These are phyloP conservation scores for Heterochromis multidens DNA, from an alignment of 2,113 vertebrate species.

Conservation along the genomic window DNA sequence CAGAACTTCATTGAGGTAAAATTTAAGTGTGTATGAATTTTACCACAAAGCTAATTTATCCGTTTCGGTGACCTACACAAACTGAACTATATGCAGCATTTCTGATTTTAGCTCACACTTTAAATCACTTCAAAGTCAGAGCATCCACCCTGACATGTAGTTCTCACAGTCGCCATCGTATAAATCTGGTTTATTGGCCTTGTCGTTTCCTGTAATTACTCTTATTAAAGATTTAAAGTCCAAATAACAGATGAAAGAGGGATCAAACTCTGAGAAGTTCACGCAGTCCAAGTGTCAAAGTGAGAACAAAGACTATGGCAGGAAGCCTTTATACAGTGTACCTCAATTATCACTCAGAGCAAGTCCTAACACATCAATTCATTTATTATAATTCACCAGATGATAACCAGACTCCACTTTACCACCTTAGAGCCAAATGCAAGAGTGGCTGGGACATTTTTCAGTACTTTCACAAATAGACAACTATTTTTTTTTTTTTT, in stretches of 20 bases:
- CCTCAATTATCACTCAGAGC: slow-evolving; percentile 15
- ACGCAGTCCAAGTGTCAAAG: slow-evolving; percentile 19
- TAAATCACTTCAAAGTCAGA: neutral
- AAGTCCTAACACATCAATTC: slow-evolving; percentile 37
- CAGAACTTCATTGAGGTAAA: neutral
- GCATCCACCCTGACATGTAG: neutral
- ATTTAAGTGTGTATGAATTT: neutral
- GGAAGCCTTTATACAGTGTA: slow-evolving; percentile 5
- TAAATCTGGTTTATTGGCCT: slow-evolving; percentile 21
- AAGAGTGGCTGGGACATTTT: neutral
- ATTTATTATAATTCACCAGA: slow-evolving; percentile 15
- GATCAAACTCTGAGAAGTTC: slow-evolving; percentile 9
- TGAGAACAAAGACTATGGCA: slow-evolving; percentile 27
- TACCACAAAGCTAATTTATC: neutral
- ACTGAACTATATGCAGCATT: neutral
- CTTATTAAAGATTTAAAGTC: slow-evolving; percentile 45
- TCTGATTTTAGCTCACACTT: neutral
- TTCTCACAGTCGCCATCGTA: neutral
- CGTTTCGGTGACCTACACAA: neutral
- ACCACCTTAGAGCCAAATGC: neutral
- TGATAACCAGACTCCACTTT: slow-evolving; percentile 3
- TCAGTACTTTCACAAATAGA: neutral
- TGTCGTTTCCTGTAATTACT: slow-evolving; percentile 48
- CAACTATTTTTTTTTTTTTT: neutral
- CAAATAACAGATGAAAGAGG: slow-evolving; percentile 43